Base-by-base conservation (phyloP, 2,797 vertebrate genomes). In the Pseudochromis fuscus region DNA sequence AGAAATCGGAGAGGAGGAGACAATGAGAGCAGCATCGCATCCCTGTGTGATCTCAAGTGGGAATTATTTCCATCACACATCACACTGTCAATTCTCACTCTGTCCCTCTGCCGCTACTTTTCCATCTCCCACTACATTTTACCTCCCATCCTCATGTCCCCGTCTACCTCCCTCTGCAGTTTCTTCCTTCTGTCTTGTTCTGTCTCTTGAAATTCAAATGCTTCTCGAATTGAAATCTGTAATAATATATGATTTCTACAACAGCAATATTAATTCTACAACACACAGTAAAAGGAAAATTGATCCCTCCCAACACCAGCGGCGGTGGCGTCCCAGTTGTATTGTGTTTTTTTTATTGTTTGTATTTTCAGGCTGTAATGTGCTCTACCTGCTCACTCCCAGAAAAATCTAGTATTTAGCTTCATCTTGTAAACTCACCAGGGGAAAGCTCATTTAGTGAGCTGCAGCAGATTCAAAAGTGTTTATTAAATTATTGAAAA, bases 31-130 rank as follows among this genome's bases (percentile, higher is more conserved):
- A 23, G 57, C 38, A 35, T 7, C 57, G 69, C 65, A 76, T 82
- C 65, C 57, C 56, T 55, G 50, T 75, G 72, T 74, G 73, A 85
- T 82, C 61, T 71, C 63, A 63, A 87, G 73, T 70, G 69, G 51
- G 79, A 84, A 84, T 90, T 85, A 87, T 86, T 91, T 84, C 69
- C 56, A 84, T 88, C 89, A 82, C 81, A 75, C 82, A 66, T 75
- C 61, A 61, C 62, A 53, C 46, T 72, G 51, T 81, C 85, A 73
- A 69, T 77, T 80, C 58, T 86, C 69, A 33, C 65, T 68, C 35
- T 52, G 4, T 44, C 46, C 23, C 37, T 48, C 67, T 64, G 52
- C 63, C 37, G 63, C 57, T 25, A 27, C 53, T 55, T 75, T 38
- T 61, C 28, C 35, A 6, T 50, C 64, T 38, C 6, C 7, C 25